Base-by-base conservation (phyloP, 1,140 invertebrate genomes). In the Coelopa frigida region DNA sequence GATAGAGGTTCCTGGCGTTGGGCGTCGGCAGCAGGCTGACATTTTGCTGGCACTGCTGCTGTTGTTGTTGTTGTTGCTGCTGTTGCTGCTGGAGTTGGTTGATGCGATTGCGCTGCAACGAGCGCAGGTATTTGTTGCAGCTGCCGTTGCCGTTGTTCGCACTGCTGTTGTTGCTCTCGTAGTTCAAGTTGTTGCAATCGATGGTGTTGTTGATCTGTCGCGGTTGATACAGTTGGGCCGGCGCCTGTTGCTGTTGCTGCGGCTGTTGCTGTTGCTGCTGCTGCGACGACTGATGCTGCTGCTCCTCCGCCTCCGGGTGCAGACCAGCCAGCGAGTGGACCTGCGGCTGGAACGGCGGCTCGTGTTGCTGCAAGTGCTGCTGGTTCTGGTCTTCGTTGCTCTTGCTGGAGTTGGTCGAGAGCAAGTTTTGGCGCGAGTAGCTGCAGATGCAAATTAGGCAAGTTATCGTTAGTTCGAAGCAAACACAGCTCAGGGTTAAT, bases 361-460 rank as follows among this genome's bases (percentile, higher is more conserved):
- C 37, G 6, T 47, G 46, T 23, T 47, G 46, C 20, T 64, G 58
- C 31, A 62, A 53, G 5, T 51, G 52, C 41, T 67, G 60, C 37
- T 46, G 40, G 11, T 53, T 40, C 43, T 60, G 51, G 49, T 77
- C 74, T 55, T 82, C 75, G 61, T 78, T 77, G 59, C 77, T 78
- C 73, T 86, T 79, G 58, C 73, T 77, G 15, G 49, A 53, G 54
- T 71, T 77, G 42, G 78, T 78, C n/a, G 86, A 88, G 3, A 90
- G 76, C 23, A 88, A 75, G 70, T 90, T 90, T 73, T 89, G 87
- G 39, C 86, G 79, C 8, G 87, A 89, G 65, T 89, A 87, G 62
- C 86, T 89, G 72, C 52, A 52, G 52, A 55, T 23, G 49, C 46
- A 47, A 58, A 56, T 62, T 63, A 57, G 38, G 38, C 20, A 38